Conservation (phyloP, 1,140 invertebrate genomes). For the Bombus impatiens region DNA sequence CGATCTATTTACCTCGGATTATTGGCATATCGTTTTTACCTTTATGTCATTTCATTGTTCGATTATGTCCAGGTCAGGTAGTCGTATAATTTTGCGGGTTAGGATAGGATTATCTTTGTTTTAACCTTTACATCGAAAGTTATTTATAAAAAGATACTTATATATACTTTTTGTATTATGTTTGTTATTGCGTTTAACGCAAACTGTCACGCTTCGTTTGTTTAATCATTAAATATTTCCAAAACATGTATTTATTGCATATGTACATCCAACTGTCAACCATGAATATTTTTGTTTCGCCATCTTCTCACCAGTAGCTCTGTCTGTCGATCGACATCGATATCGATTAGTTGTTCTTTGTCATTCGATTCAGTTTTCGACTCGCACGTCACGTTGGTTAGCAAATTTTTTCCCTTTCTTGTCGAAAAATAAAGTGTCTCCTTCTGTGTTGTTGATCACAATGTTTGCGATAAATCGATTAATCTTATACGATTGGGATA, state of each 20-base stretch:
- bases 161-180: not conserved
- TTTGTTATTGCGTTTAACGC: not conserved
- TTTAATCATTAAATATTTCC: not conserved
- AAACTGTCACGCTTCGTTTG: not conserved
- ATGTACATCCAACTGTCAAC: not conserved
- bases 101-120: not conserved
- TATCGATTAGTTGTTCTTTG: not conserved
- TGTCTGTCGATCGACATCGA: not conserved
- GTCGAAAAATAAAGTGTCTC: not conserved
- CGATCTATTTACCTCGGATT: not conserved
- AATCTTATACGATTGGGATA: slow-evolving; percentile 31
- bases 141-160: not conserved
- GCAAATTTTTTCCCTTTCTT: not conserved
- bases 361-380: not conserved
- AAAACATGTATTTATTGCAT: not conserved
- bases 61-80: not conserved
- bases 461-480: slow-evolving; percentile 28
- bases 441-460: not conserved
- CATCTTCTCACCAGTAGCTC: not conserved
- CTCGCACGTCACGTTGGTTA: not conserved
- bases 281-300: not conserved
- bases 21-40: not conserved
- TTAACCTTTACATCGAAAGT: slow-evolving; percentile 5
- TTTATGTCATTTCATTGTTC: not conserved
- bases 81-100: not conserved